Conservation (phyloP, 2,888 invertebrate species). For the Megalurothrips usitatus region DNA sequence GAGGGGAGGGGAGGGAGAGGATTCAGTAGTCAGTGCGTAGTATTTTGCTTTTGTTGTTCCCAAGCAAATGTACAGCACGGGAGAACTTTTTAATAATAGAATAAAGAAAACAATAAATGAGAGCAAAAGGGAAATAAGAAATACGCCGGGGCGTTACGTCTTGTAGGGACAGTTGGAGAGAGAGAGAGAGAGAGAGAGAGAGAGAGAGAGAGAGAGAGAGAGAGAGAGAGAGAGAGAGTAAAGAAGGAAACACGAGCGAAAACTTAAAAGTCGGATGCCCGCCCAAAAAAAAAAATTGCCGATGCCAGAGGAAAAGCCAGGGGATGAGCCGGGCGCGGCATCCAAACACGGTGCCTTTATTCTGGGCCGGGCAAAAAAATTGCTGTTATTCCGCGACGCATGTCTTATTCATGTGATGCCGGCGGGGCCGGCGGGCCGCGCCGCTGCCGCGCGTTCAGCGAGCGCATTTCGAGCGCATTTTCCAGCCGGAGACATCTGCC, state of each 20-base stretch:
- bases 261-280: neutral
- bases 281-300: neutral
- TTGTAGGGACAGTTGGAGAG: neutral
- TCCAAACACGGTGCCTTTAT: neutral
- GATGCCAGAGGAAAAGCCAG: neutral
- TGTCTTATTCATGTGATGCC: neutral
- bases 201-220: neutral
- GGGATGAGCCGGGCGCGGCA: neutral
- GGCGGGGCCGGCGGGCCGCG: neutral
- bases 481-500: neutral
- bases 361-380: neutral
- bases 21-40: neutral
- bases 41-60: neutral
- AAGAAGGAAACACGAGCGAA: neutral
- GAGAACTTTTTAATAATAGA: conserved; percentile 18
- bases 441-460: neutral
- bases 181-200: neutral
- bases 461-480: too few relatives aligned
- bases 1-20: too few relatives aligned
- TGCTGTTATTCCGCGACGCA: neutral
- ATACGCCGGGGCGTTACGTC: neutral
- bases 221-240: neutral
- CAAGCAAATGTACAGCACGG: neutral
- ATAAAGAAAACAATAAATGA: neutral
- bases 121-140: neutral